Percentiles rank a stretch among this genome's conserved stretches.
phyloP scores from a whole-genome alignment of 1,140 invertebrate genomes.

The Papilio helenus region DNA sequence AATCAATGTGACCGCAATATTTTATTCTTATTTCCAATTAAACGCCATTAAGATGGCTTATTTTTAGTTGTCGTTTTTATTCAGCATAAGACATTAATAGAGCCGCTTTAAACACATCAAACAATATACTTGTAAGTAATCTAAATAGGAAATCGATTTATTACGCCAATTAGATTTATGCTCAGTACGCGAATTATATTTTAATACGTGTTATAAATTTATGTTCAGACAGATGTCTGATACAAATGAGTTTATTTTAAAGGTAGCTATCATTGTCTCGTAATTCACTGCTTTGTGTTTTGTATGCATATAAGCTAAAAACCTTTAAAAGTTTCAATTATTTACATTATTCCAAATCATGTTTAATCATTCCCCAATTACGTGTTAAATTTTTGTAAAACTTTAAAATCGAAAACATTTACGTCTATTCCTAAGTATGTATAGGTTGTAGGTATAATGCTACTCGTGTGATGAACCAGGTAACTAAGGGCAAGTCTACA shows the following conservation, averaged over 20 bases:
- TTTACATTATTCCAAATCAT: too few relatives aligned
- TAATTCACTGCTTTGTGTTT: conserved; percentile 21
- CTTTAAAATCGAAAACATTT: too few relatives aligned
- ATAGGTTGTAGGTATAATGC: not conserved
- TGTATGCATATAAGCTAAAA: not conserved
- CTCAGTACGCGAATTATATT: conserved; percentile 31
- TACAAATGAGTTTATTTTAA: conserved; percentile 26
- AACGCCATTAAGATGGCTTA: not conserved
- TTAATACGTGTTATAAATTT: conserved; percentile 31
- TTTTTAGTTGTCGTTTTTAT: not conserved
- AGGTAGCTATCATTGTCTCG: conserved; percentile 24
- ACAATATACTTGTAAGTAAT: conserved; percentile 25
- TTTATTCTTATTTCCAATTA: conserved; percentile 12
- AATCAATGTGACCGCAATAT: conserved; percentile 17
- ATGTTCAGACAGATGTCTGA: conserved; percentile 17
- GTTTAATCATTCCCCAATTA: too few relatives aligned
- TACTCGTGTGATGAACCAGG: conserved; percentile 37
- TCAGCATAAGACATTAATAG: not conserved
- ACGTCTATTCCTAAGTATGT: not conserved
- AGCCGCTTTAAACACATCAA: not conserved
- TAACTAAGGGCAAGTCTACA: conserved; percentile 56
- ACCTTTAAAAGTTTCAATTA: not conserved
- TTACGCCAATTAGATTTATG: conserved; percentile 30
- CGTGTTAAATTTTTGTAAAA: too few relatives aligned
- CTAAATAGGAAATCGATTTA: conserved; percentile 37